Conservation (phyloP, 2,113 vertebrate species). For the Hippocampus guttulatus region DNA sequence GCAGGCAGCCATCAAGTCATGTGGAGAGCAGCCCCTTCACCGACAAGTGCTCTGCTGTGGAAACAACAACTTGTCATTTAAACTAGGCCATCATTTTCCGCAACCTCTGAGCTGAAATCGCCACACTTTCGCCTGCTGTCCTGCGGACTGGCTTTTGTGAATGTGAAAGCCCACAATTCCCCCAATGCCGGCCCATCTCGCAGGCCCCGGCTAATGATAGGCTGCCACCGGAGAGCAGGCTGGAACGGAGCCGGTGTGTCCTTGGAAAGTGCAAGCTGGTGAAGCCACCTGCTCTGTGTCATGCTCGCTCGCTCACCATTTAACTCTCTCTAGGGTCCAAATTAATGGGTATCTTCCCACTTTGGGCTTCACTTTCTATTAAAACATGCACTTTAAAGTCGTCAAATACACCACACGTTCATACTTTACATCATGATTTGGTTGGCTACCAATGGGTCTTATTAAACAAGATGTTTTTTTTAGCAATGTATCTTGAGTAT, state of each 20-base stretch:
- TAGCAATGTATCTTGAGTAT: neutral
- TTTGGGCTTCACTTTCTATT: constrained; percentile 39
- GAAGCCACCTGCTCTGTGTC: constrained; percentile 45
- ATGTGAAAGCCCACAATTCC: constrained; percentile 73
- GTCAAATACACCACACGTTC: neutral
- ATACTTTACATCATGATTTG: neutral
- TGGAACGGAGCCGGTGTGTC: constrained; percentile 67
- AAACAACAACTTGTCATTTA: constrained; percentile 70
- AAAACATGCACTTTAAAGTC: neutral
- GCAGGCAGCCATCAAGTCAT: constrained; percentile 48
- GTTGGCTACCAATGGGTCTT: too few species aligned
- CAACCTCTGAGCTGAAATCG: constrained; percentile 68
- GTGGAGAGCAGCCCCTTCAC: constrained; percentile 45
- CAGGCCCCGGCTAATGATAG: constrained; percentile 70
- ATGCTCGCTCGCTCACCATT: constrained; percentile 25
- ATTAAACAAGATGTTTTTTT: neutral
- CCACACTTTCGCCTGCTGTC: constrained; percentile 60
- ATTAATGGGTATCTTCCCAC: constrained; percentile 57
- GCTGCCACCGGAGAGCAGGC: constrained; percentile 62
- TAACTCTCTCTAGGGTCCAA: constrained; percentile 22
- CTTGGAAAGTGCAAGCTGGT: constrained; percentile 64
- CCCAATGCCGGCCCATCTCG: constrained; percentile 57
- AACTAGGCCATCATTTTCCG: constrained; percentile 65
- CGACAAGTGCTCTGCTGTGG: constrained; percentile 65
- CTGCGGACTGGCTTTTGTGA: constrained; percentile 58